phyloP scores from a whole-genome alignment of 92 coral and sea anemone species.

The Pocillopora meandrina region DNA sequence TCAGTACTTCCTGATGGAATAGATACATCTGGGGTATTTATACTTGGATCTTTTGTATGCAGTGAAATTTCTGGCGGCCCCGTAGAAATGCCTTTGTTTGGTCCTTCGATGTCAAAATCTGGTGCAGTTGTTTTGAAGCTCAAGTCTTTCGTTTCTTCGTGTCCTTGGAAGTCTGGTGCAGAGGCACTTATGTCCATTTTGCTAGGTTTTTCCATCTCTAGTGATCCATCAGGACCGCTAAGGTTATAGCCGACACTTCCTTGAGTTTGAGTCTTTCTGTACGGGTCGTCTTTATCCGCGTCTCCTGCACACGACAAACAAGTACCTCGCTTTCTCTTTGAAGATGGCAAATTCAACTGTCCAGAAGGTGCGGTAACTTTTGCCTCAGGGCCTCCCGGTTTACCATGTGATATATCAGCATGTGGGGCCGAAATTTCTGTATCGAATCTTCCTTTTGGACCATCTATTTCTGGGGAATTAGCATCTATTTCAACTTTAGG shows the following conservation, averaged over 20 bases:
- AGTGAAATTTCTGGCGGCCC: too few species aligned
- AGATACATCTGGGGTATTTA: not conserved
- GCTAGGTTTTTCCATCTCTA: constrained; percentile 21
- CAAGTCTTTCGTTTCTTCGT: not conserved
- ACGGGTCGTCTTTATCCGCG: constrained; percentile 15
- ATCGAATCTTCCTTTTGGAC: constrained; percentile 15
- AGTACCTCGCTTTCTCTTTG: constrained; percentile 1
- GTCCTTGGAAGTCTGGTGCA: constrained; percentile 32
- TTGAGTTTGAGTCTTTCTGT: constrained; percentile 13
- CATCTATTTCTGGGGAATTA: constrained; percentile 38
- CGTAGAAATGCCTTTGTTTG: not conserved
- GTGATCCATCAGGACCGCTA: constrained; percentile 41
- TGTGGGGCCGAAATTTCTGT: constrained; percentile 31
- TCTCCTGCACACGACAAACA: constrained; percentile 24
- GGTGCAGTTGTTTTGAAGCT: not conserved
- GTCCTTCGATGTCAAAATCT: constrained; percentile 20
- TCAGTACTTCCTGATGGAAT: not conserved
- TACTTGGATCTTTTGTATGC: not conserved
- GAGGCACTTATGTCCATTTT: constrained; percentile 29
- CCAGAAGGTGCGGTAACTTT: not conserved
- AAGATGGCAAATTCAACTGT: not conserved
- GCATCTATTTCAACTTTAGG: constrained; percentile 10
- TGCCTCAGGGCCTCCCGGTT: constrained; percentile 1
- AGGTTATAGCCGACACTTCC: constrained; percentile 9
- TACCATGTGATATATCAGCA: constrained; percentile 30